Evolutionary conservation across 2,797 vertebrate genomes (phyloP).

Genomic region (Sebastiscus tertius): DNA sequence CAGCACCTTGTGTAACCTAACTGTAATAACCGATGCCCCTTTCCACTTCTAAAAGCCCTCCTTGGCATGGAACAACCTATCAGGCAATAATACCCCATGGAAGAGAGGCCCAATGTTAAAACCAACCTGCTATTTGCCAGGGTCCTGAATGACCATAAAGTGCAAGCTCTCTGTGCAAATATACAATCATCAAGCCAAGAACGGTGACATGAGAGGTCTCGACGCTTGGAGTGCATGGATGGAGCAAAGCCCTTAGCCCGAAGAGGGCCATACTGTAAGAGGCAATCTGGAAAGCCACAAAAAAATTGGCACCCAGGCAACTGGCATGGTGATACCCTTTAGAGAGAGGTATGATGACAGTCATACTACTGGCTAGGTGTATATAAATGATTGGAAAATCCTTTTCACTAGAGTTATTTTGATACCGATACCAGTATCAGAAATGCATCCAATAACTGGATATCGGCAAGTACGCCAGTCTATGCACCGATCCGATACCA

Average conservation of each 20-base stretch:
- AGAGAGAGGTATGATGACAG: slow-evolving; percentile 39
- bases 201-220: slow-evolving; percentile 60
- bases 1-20: slow-evolving; percentile 18
- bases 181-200: slow-evolving; percentile 61
- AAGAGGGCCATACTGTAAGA: slow-evolving; percentile 27
- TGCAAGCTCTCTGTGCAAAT: slow-evolving; percentile 55
- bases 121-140: slow-evolving; percentile 64
- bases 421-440: no score
- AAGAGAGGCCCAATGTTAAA: slow-evolving; percentile 45
- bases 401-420: no score
- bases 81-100: slow-evolving; percentile 40
- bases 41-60: slow-evolving; percentile 45
- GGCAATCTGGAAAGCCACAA: slow-evolving; percentile 41
- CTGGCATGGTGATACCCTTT: slow-evolving; percentile 40
- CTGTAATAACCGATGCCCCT: slow-evolving; percentile 31
- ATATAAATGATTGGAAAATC: slow-evolving; percentile 34
- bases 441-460: no score
- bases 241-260: slow-evolving; percentile 59
- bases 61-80: slow-evolving; percentile 34
- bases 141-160: slow-evolving; percentile 63
- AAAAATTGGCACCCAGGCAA: slow-evolving; percentile 28
- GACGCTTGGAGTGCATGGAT: slow-evolving; percentile 47
- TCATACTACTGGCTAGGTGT: slow-evolving; percentile 28
- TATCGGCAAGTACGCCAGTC: no score
- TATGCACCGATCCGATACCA: no score